Percentiles rank a stretch among this genome's conserved stretches.
Conservation (phyloP, 2,888 invertebrate genomes). For the Torymus texanus region DNA sequence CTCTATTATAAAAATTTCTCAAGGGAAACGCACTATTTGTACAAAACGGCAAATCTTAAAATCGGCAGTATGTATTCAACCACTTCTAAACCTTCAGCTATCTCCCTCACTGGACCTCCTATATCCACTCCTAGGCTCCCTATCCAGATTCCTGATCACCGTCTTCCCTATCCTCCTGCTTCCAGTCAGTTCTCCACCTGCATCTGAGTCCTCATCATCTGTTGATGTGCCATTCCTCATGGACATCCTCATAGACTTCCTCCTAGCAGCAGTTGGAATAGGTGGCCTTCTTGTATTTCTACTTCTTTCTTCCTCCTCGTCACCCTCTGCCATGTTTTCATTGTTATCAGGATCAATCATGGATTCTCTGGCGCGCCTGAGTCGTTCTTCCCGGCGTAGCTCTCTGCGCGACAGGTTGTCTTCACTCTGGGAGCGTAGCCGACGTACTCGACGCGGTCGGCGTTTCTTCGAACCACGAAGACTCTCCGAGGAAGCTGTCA, state of each 20-base stretch:
- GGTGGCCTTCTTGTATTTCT: slow-evolving; percentile 61
- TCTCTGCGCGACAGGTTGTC: slow-evolving; percentile 67
- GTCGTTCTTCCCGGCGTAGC: slow-evolving; percentile 65
- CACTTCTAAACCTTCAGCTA: slow-evolving; percentile 29
- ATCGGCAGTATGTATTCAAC: too few species aligned
- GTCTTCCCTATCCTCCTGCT: slow-evolving; percentile 47
- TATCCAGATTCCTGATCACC: slow-evolving; percentile 64
- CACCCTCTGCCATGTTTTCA: slow-evolving; percentile 2
- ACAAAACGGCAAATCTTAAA: too few species aligned
- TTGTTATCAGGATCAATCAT: neutral
- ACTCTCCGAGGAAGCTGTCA: slow-evolving; percentile 69
- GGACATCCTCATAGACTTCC: slow-evolving; percentile 72
- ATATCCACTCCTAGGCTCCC: slow-evolving; percentile 67
- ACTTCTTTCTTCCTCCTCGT: slow-evolving; percentile 46
- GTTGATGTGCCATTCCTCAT: slow-evolving; percentile 72
- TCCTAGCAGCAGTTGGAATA: slow-evolving; percentile 69
- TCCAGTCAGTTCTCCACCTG: neutral
- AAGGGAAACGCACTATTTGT: too few species aligned
- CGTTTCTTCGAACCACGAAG: slow-evolving; percentile 63
- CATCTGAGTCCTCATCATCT: slow-evolving; percentile 75
- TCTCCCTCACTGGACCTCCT: slow-evolving; percentile 57
- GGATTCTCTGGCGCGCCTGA: slow-evolving; percentile 22
- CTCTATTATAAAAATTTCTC: too few species aligned
- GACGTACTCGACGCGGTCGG: slow-evolving; percentile 60
- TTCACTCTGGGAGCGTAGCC: slow-evolving; percentile 65